Conservation (phyloP, 1,140 invertebrate species). For the Sycophila sp. region DNA sequence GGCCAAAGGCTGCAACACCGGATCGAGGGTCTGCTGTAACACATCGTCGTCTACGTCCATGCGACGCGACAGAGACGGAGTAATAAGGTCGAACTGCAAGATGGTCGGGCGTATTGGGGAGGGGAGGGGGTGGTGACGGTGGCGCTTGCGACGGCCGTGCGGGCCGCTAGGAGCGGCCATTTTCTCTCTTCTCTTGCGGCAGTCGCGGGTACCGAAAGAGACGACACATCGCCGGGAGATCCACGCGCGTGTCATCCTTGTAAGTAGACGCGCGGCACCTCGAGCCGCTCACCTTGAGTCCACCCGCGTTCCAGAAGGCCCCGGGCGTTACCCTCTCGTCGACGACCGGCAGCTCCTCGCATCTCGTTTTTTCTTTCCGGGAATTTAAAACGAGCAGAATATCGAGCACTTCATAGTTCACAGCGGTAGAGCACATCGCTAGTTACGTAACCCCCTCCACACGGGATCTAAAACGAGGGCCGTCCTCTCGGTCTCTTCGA, state of each 20-base stretch:
- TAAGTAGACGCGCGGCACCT: conserved; percentile 22
- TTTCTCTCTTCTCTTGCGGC: conserved; percentile 45
- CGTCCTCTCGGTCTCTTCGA: not conserved
- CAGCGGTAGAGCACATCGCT: not conserved
- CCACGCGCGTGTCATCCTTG: conserved; percentile 12
- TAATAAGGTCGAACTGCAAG: not conserved
- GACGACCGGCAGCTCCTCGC: not conserved
- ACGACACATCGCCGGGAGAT: conserved; percentile 23
- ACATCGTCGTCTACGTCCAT: too few species aligned
- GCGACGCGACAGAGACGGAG: not conserved
- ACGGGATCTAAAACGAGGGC: not conserved
- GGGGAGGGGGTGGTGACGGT: not conserved
- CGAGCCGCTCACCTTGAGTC: not conserved
- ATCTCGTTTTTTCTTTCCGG: not conserved
- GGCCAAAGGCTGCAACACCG: too few species aligned
- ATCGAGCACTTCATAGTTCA: not conserved
- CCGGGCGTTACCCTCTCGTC: not conserved
- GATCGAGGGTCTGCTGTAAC: too few species aligned
- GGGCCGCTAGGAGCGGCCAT: conserved; percentile 45
- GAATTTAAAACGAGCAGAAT: too few species aligned
- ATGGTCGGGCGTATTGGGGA: not conserved
- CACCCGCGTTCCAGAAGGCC: not conserved
- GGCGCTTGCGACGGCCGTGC: conserved; percentile 23
- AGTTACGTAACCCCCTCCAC: conserved; percentile 32
- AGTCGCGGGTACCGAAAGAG: conserved; percentile 29